Evolutionary conservation across 92 coral and sea anemone genomes (phyloP).

Genomic region (Phenganax subtilis): DNA sequence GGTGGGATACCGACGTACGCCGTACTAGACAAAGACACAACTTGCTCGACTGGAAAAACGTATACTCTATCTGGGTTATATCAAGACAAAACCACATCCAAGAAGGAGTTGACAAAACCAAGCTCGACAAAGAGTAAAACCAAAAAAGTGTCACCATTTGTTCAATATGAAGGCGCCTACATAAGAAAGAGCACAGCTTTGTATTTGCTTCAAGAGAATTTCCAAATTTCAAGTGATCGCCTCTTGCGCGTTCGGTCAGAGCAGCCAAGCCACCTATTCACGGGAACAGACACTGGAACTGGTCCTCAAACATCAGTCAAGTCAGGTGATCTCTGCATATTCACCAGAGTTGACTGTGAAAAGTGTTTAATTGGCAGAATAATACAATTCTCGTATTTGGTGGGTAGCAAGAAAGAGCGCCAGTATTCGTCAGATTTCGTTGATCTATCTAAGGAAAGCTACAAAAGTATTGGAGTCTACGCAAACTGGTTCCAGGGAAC

Average conservation of each 20-base stretch:
- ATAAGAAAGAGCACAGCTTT: slow-evolving; percentile 24
- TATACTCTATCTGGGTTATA: slow-evolving; percentile 4
- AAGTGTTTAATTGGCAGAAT: slow-evolving; percentile 17
- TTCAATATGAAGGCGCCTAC: slow-evolving; percentile 11
- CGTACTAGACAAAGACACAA: background rate
- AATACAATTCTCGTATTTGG: slow-evolving; percentile 11
- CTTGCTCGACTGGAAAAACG: slow-evolving; percentile 14
- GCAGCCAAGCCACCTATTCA: slow-evolving; percentile 17
- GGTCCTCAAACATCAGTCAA: slow-evolving; percentile 23
- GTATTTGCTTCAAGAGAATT: slow-evolving; percentile 26
- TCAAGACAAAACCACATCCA: background rate
- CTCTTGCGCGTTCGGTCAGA: slow-evolving; percentile 21
- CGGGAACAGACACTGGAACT: slow-evolving; percentile 17
- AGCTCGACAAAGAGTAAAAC: slow-evolving; percentile 16
- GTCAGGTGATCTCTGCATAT: slow-evolving; percentile 19
- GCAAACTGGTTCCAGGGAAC: slow-evolving; percentile 9
- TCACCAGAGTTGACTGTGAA: slow-evolving; percentile 23
- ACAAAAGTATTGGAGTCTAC: background rate
- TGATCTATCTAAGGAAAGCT: background rate
- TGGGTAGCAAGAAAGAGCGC: slow-evolving; percentile 2
- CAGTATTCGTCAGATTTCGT: background rate
- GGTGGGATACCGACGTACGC: slow-evolving; percentile 4
- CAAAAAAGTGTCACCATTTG: slow-evolving; percentile 3
- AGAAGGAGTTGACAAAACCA: background rate
- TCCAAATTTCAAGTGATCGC: slow-evolving; percentile 26